A percentile compares a stretch with the other conserved stretches of the same genome.
These are phyloP conservation scores for Melipona beecheii DNA, from an alignment of 2,888 invertebrate genomes.

Conservation along the genomic window DNA sequence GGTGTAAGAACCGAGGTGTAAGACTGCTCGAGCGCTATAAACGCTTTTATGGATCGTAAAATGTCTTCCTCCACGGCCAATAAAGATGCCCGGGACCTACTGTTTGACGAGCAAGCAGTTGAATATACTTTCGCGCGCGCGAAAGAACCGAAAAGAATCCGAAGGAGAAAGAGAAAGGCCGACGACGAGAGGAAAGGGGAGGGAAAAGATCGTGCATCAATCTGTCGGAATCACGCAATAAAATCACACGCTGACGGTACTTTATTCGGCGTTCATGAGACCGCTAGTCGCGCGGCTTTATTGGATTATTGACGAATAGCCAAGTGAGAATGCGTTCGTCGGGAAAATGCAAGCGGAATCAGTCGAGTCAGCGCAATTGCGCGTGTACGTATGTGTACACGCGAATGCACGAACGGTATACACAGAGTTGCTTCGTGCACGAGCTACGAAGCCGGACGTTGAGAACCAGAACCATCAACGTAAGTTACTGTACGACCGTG, in stretches of 20 bases:
- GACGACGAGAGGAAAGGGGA: neutral
- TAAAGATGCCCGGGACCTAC: constrained; percentile 80
- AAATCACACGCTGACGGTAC: constrained; percentile 67
- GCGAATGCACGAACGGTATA: neutral
- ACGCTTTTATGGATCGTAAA: constrained; percentile 84
- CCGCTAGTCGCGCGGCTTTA: constrained; percentile 66
- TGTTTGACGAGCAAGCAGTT: constrained; percentile 69
- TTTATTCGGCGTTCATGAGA: constrained; percentile 72
- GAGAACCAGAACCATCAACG: constrained; percentile 61
- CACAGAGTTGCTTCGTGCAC: neutral
- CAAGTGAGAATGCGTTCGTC: constrained; percentile 59
- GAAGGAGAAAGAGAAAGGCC: constrained; percentile 1
- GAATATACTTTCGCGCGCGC: constrained; percentile 24
- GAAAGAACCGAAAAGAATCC: constrained; percentile 12
- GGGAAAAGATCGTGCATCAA: constrained; percentile 66
- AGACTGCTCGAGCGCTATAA: constrained; percentile 77
- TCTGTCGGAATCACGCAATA: constrained; percentile 73
- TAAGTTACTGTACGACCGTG: constrained; percentile 73
- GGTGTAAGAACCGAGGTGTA: constrained; percentile 77
- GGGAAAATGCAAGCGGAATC: constrained; percentile 68
- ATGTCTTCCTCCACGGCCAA: constrained; percentile 84
- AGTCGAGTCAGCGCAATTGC: constrained; percentile 59
- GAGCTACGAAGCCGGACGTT: constrained; percentile 44
- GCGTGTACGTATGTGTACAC: neutral
- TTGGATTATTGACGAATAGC: constrained; percentile 73